Evolutionary conservation across 2,113 vertebrate species (phyloP).

Genomic region (Motacilla alba): DNA sequence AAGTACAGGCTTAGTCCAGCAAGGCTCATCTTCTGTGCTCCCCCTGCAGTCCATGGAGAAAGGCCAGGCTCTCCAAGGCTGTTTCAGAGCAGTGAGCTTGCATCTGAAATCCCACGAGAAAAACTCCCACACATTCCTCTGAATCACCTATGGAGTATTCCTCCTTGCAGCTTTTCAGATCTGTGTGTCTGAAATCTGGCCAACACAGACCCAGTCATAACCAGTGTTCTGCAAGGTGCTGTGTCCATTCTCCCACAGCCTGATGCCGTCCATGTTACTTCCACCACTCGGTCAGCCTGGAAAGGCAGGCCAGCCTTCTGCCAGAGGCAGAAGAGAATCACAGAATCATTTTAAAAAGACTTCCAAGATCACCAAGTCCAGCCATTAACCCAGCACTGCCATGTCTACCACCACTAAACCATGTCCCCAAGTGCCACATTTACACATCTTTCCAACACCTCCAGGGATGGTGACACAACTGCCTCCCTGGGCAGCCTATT

Average conservation of each 20-base stretch:
- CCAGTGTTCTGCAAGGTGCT: background rate
- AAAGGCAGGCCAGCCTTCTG: background rate
- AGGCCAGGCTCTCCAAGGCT: background rate
- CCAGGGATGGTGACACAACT: background rate
- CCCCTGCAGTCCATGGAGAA: background rate
- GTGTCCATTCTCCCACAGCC: background rate
- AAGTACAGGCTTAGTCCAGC: background rate
- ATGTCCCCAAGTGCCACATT: background rate
- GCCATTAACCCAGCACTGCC: background rate
- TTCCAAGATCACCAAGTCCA: background rate
- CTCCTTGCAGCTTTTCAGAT: background rate
- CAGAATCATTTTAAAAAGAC: background rate
- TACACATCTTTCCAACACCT: background rate
- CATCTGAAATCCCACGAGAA: background rate
- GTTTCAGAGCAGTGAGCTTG: background rate
- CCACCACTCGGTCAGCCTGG: fast-evolving
- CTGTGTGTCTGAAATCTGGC: fast-evolving
- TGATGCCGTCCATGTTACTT: no score
- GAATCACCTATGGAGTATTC: background rate
- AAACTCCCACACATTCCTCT: background rate
- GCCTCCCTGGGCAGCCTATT: background rate
- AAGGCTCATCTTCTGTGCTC: background rate
- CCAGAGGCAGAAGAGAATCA: background rate
- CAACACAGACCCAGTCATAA: fast-evolving
- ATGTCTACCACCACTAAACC: background rate